Evolutionary conservation across 2,888 invertebrate genomes (phyloP), one percentile per base, ranked within the genome.

Genomic region (Cantharis flavilabris): DNA sequence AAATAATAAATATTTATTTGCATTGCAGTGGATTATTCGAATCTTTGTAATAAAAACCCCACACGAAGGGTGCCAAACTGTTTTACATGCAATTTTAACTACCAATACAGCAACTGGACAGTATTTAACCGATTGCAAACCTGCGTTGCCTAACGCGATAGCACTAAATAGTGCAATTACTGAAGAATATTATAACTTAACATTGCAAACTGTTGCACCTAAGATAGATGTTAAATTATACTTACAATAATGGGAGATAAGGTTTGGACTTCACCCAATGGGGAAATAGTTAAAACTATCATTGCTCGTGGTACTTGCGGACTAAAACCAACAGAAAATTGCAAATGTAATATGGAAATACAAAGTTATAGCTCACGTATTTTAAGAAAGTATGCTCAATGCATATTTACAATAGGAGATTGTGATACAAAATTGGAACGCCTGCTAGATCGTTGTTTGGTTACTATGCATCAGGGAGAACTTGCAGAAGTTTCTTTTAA

Each of bases 391-490:
- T 84, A 83, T 80, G 80, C 81, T 76, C 77, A 75, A 11, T 18
- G 7, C 20, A 65, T 71, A 5, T 78, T 86, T 69, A 81, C 82
- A 30, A 87, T 91, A 83, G 90, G 91, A 0, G 87, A 89, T 71
- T 88, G 87, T 62, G 81, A 88, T 74, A 88, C 88, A 3, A 88
- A 89, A 3, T 83, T 90, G 71, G 90, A 90, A 79, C 88, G 87
- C 75, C 87, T 89, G 77, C 80, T 91, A 67, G 90, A 91, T 81
- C 82, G 88, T 69, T 85, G 90, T 70, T 83, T 91, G 73, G 86
- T 87, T 73, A 89, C 89, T 75, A 90, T 91, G 89, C 78, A 88
- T 28, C 81, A 84, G 3, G 88, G 88, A 16, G 91, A 91, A 86
- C 86, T 84, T 10, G 87, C 91, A 0, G 83, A 82, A n/a, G 89